Conservation (phyloP, 2,797 vertebrate species). For the Craterocephalus amniculus region DNA sequence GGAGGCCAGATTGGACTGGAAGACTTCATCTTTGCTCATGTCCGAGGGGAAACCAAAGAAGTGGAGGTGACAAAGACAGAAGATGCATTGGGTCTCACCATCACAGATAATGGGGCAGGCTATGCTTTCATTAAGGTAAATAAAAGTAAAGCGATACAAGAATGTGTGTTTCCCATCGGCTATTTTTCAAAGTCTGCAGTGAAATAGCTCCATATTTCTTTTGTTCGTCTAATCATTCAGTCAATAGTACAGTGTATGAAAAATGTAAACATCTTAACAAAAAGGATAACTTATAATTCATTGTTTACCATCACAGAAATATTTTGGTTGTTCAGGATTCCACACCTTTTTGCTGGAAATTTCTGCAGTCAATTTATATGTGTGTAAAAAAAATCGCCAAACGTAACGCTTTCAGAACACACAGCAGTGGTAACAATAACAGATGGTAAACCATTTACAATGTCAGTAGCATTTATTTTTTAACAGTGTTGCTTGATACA, state of each 20-base stretch:
- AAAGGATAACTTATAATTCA: neutral
- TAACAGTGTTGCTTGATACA: neutral
- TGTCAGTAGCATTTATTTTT: neutral
- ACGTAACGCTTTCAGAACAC: neutral
- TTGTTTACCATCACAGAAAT: neutral
- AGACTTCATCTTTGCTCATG: conserved; percentile 97
- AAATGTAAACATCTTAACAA: neutral
- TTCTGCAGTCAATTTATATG: neutral
- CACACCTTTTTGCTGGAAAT: neutral
- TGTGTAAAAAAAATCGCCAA: neutral
- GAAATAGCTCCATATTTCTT: neutral
- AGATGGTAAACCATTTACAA: neutral
- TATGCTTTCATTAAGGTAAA: conserved; percentile 96
- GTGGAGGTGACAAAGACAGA: conserved; percentile 97
- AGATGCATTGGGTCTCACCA: conserved; percentile 94
- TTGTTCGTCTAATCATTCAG: neutral
- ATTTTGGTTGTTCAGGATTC: neutral
- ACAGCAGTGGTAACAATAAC: neutral
- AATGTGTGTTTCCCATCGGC: neutral
- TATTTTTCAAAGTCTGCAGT: neutral
- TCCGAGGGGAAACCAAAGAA: conserved; percentile 94
- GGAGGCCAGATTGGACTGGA: conserved; percentile 97
- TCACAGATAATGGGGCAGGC: conserved; percentile 96
- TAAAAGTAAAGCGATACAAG: neutral
- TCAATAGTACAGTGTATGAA: neutral